A percentile compares a stretch with the other conserved stretches of the same genome.
Evolutionary conservation across 2,797 vertebrate genomes (phyloP).

Genomic region (Myotis myotis): DNA sequence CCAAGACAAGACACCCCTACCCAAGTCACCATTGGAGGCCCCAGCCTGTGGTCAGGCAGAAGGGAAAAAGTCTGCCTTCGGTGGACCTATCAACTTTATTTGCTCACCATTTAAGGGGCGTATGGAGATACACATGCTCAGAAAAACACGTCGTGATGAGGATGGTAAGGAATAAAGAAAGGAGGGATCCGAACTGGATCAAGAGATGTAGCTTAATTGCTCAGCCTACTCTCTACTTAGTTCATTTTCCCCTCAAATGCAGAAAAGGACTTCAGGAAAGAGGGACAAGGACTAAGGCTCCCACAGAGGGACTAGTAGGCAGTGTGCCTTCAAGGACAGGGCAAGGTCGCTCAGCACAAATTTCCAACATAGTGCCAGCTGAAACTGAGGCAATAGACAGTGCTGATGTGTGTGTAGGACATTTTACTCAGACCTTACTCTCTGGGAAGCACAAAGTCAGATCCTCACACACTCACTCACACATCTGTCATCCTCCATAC

Average conservation of each 20-base stretch:
- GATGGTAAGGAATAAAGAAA: not conserved
- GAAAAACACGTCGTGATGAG: not conserved
- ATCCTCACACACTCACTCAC: not conserved
- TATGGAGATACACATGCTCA: too few relatives aligned
- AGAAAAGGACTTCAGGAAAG: not conserved
- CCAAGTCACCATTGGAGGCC: not conserved
- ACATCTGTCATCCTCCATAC: not conserved
- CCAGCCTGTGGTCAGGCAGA: not conserved
- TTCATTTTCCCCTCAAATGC: not conserved
- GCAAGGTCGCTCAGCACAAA: not conserved
- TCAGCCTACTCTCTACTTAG: not conserved
- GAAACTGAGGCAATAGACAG: not conserved
- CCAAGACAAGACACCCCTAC: not conserved
- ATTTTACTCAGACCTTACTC: not conserved
- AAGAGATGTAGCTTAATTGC: not conserved
- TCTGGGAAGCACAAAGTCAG: not conserved
- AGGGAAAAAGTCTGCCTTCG: not conserved
- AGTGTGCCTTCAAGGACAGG: not conserved
- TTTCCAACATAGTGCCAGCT: not conserved
- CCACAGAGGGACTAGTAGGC: not conserved
- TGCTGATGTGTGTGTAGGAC: too few relatives aligned
- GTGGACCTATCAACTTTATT: not conserved
- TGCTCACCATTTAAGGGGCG: accelerated
- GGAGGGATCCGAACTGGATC: not conserved
- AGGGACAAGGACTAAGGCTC: not conserved